Evolutionary conservation across 2,113 vertebrate genomes (phyloP).

Genomic region (Ivindomyrus marchei): DNA sequence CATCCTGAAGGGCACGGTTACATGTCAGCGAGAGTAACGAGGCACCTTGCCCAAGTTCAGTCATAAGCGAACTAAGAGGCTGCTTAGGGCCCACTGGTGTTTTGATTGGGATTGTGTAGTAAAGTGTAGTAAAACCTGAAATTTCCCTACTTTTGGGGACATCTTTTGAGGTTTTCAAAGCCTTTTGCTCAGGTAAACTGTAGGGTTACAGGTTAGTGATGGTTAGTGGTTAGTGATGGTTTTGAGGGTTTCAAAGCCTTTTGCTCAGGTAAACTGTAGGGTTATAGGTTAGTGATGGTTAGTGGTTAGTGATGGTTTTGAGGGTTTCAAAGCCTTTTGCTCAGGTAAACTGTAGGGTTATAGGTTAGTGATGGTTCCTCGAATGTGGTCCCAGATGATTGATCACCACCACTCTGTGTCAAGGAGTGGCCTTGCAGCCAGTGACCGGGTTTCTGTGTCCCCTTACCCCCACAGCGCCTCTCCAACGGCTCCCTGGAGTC

Average conservation of each 20-base stretch:
- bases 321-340: not conserved
- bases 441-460: not conserved
- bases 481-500: constrained; percentile 94
- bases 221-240: too few species aligned
- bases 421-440: not conserved
- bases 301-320: too few species aligned
- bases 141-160: too few species aligned
- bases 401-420: not conserved
- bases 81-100: not conserved
- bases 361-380: not conserved
- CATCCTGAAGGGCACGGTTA: not conserved
- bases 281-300: too few species aligned
- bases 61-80: not conserved
- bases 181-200: too few species aligned
- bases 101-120: not conserved
- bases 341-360: not conserved
- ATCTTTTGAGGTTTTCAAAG: too few species aligned
- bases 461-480: constrained; percentile 63
- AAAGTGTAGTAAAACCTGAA: too few species aligned
- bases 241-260: not conserved
- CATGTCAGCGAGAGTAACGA: not conserved
- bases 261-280: too few species aligned
- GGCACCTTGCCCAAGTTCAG: not conserved
- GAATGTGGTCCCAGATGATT: not conserved
- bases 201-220: too few species aligned